Evolutionary conservation across 2,113 vertebrate genomes (phyloP).

Genomic region (Lynx canadensis): DNA sequence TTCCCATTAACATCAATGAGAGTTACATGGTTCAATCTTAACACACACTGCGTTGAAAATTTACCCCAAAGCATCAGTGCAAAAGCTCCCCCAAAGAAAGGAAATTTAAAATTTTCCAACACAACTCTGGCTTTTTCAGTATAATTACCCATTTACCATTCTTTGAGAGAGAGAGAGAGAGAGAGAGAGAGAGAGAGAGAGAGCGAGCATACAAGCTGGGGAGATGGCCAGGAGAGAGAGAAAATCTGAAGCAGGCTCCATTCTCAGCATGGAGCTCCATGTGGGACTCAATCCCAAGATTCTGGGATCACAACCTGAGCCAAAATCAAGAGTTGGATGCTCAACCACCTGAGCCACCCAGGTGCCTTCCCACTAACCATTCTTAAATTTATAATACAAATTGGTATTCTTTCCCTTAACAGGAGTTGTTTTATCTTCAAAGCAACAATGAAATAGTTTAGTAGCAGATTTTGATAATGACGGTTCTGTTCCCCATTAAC

Average conservation of each 20-base stretch:
- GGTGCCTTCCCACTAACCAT: background rate
- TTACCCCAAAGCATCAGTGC: constrained; percentile 6
- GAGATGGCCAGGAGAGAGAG: too few species aligned
- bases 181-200: too few species aligned
- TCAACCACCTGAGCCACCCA: too few species aligned
- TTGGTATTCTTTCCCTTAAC: background rate
- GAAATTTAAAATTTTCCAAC: background rate
- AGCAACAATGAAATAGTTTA: background rate
- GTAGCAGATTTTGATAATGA: background rate
- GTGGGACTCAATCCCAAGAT: too few species aligned
- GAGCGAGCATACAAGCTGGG: too few species aligned
- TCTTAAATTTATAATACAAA: background rate
- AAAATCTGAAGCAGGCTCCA: too few species aligned
- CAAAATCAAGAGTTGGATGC: too few species aligned
- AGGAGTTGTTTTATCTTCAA: background rate
- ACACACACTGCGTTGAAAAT: constrained; percentile 29
- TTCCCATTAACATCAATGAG: constrained; percentile 59
- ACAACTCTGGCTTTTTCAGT: background rate
- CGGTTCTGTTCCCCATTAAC: background rate
- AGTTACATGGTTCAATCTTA: constrained; percentile 35
- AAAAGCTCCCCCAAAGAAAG: constrained; percentile 36
- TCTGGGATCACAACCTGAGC: too few species aligned
- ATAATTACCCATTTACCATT: background rate
- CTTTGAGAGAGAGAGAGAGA: background rate
- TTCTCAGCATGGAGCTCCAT: too few species aligned